A percentile compares a stretch with the other conserved stretches of the same genome.
Evolutionary conservation across 2,113 vertebrate species (phyloP).

Genomic region (Gambusia holbrooki): DNA sequence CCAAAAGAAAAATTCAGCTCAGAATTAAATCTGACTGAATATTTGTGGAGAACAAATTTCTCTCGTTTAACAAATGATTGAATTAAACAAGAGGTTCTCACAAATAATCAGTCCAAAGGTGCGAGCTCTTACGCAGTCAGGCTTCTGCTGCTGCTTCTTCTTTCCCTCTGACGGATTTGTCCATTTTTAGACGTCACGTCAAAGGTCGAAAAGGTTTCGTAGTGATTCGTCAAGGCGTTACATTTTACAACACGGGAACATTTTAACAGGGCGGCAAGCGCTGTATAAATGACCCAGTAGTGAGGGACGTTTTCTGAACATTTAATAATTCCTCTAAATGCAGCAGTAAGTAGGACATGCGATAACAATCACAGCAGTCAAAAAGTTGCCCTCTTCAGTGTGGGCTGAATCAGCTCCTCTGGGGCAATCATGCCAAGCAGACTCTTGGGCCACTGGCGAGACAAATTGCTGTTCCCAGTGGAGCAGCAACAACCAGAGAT

Average conservation of each 20-base stretch:
- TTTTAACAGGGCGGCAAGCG: neutral
- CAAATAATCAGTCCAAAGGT: no score
- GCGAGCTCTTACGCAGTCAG: no score
- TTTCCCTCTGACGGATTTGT: no score
- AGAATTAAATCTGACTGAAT: neutral
- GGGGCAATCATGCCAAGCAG: conserved; percentile 55
- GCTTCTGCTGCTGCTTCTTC: no score
- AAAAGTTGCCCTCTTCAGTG: conserved; percentile 42
- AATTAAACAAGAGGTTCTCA: neutral
- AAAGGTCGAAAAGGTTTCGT: no score
- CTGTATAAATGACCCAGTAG: conserved; percentile 4
- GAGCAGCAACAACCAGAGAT: conserved; percentile 61
- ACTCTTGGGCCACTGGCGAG: conserved; percentile 61
- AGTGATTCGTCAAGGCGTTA: no score
- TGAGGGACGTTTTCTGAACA: conserved; percentile 26
- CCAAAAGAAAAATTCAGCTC: neutral
- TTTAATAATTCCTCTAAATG: conserved; percentile 18
- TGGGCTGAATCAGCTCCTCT: conserved; percentile 66
- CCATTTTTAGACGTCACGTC: no score
- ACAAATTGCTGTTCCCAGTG: conserved; percentile 67
- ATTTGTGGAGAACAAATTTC: no score
- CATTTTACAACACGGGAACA: no score
- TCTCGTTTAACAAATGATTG: no score
- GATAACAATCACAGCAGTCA: conserved; percentile 42
- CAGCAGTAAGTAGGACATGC: conserved; percentile 29